phyloP scores from a whole-genome alignment of 2,113 vertebrate genomes.

The Trematomus loennbergii region DNA sequence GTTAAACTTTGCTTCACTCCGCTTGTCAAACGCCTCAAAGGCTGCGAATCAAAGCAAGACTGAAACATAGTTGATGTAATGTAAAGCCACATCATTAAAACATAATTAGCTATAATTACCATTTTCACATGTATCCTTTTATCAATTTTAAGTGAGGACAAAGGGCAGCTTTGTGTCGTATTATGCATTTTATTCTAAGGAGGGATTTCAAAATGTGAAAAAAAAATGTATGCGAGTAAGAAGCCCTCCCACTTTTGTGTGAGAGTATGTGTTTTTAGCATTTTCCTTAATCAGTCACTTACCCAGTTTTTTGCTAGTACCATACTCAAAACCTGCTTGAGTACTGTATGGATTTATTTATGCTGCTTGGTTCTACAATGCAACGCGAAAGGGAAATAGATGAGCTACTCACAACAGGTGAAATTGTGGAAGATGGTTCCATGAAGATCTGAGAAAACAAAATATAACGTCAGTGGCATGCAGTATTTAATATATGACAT shows the following conservation, averaged over 20 bases:
- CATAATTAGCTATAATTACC: slow-evolving; percentile 9
- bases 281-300: not conserved
- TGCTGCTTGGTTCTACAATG: not conserved
- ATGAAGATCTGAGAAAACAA: not conserved
- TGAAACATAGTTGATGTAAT: slow-evolving; percentile 10
- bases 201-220: not conserved
- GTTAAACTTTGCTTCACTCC: slow-evolving; percentile 47
- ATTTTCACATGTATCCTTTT: not conserved
- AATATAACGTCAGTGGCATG: not conserved
- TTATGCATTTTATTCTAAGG: not conserved
- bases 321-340: not conserved
- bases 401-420: not conserved
- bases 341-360: not conserved
- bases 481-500: not conserved
- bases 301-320: not conserved
- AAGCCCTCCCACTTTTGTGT: not conserved
- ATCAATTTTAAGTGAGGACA: not conserved
- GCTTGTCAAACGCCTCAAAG: slow-evolving; percentile 47
- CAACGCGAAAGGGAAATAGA: not conserved
- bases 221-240: not conserved
- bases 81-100: slow-evolving; percentile 3
- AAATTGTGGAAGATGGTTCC: not conserved
- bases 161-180: slow-evolving; percentile 9
- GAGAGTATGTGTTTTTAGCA: too few species aligned
- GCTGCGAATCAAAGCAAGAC: slow-evolving; percentile 32